These are phyloP conservation scores for Hyperoplus immaculatus DNA, from an alignment of 2,797 vertebrate species.

Conservation along the genomic window DNA sequence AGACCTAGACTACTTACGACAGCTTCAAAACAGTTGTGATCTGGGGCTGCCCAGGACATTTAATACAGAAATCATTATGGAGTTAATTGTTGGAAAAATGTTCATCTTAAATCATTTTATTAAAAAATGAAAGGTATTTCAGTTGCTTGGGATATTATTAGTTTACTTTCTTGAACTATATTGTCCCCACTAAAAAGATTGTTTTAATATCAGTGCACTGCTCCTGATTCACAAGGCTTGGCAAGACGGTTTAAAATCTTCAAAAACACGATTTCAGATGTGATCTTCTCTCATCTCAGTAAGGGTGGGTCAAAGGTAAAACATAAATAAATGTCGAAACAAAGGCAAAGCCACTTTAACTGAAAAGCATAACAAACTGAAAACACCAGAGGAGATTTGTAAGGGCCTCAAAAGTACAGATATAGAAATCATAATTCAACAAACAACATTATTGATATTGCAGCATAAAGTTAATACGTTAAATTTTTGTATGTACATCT, in stretches of 20 bases:
- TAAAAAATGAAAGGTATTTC: slow-evolving; percentile 5
- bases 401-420: slow-evolving; percentile 60
- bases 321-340: slow-evolving; percentile 31
- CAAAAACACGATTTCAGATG: slow-evolving; percentile 21
- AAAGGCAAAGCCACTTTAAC: slow-evolving; percentile 57
- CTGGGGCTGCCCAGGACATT: neutral
- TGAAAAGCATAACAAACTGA: slow-evolving; percentile 57
- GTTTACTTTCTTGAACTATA: slow-evolving; percentile 12
- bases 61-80: neutral
- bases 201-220: slow-evolving; percentile 10
- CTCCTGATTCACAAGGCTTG: slow-evolving; percentile 24
- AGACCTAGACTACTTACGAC: neutral
- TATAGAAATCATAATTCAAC: slow-evolving; percentile 45
- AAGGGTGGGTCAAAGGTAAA: slow-evolving; percentile 39
- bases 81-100: neutral
- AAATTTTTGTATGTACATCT: slow-evolving; percentile 75
- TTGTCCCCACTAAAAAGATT: slow-evolving; percentile 22
- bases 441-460: slow-evolving; percentile 54
- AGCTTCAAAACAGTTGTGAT: neutral
- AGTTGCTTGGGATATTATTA: slow-evolving; percentile 29
- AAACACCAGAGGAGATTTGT: slow-evolving; percentile 44
- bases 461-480: slow-evolving; percentile 34
- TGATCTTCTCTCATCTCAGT: slow-evolving; percentile 37
- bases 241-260: slow-evolving; percentile 8
- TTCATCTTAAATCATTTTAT: neutral